Percentiles rank a stretch among this genome's conserved stretches.
Evolutionary conservation across 2,888 invertebrate genomes (phyloP).

Genomic region (Elegia similella): DNA sequence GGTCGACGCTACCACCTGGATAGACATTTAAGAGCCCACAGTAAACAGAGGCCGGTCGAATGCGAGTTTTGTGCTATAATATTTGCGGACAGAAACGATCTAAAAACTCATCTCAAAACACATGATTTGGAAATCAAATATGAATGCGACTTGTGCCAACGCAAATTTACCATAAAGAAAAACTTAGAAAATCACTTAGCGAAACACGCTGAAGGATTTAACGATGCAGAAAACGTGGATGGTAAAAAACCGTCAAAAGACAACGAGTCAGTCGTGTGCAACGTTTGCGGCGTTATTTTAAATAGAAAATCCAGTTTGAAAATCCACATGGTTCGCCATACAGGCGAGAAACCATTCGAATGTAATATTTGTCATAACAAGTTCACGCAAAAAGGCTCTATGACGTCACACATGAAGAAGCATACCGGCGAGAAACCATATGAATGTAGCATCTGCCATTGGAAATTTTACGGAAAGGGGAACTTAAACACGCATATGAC

Average conservation of each 20-base stretch:
- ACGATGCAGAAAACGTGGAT: background rate
- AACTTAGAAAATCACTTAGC: conserved; percentile 1
- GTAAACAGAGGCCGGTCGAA: background rate
- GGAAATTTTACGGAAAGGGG: background rate
- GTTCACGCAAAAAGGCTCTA: conserved; percentile 1
- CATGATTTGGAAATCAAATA: background rate
- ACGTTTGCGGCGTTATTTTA: background rate
- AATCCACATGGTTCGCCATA: conserved; percentile 1
- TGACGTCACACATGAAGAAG: conserved; percentile 3
- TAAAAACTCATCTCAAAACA: background rate
- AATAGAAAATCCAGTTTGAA: conserved; percentile 1
- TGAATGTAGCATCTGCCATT: conserved; percentile 2
- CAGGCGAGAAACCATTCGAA: conserved; percentile 6
- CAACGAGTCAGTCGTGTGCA: background rate
- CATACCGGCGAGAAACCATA: conserved; percentile 5
- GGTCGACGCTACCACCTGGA: background rate
- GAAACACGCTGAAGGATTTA: background rate
- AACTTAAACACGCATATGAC: conserved; percentile 8
- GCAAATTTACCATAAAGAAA: background rate
- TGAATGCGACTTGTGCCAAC: conserved; percentile 1
- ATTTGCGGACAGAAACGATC: background rate
- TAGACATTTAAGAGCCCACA: background rate
- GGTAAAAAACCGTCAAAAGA: background rate
- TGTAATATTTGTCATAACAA: background rate
- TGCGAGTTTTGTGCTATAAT: background rate